Evolutionary conservation across 2,113 vertebrate species (phyloP), one percentile per base, ranked within the genome.

Genomic region (Neomonachus schauinslandi): DNA sequence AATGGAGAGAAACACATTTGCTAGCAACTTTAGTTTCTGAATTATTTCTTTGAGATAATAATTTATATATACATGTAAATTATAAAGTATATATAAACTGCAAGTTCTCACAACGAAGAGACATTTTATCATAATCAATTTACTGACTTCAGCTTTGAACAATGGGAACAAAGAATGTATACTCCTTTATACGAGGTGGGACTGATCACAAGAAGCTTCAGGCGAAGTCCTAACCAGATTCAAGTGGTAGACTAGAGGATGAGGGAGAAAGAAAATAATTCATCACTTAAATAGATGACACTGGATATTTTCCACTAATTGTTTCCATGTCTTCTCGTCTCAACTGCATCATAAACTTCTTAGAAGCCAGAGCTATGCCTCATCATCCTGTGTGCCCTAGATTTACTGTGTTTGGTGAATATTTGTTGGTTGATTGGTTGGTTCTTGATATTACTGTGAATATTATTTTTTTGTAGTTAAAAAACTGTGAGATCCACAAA

Each of bases 121-220:
- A 6, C 42, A 92, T 61, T 94, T 97, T 80, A 55, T 89, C 74
- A 53, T 71, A 33, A 49, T 42, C 15, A 51, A 26, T 71, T 49
- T 77, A 51, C 59, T 71, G 39, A 90, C n/a, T 89, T 92, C n/a
- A 57, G 42, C 36, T 71, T 94, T 92, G 33, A 92, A 77, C 36
- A 84, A 81, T 33, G 63, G 26, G 7, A 84, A 63, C 13, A 57
- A 39, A 91, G 63, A 46, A 18, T 57, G 3, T 55, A 22, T 61
- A n/a, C 49, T 69, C 22, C 72, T 69, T 94, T 69, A 81, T 31
- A 10, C 3, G 14, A 77, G 21, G 8, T 39, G 13, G 14, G 28
- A 86, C 28, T 76, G 36, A 61, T 12, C 4, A 33, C 22, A 72
- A 57, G 65, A 51, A 92, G 28, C 80, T 89, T 77, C 21, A 74